Base-by-base conservation (phyloP, 2,888 invertebrate genomes). In the Platerodrilus igneus region DNA sequence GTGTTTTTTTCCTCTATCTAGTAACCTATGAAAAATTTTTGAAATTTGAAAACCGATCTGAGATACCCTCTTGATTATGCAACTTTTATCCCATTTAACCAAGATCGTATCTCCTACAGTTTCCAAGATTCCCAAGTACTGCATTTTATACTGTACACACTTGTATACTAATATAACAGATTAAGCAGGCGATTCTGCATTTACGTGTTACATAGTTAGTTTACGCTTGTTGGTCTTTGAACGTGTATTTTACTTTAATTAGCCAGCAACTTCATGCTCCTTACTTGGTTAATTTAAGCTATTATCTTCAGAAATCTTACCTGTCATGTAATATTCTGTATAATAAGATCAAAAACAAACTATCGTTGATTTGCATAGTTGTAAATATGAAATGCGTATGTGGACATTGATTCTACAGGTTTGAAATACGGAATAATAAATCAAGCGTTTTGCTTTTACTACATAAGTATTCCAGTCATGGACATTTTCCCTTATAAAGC, bases 401-500 rank as follows among this genome's bases (percentile, higher is more conserved):
- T 59, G 51, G 45, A 53, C 50, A 56, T 58, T 50, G 59, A n/a
- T n/a, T n/a, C 58, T 58, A 57, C 58, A 52, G 52, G 53, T 51
- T 53, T 59, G 56, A 58, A 51, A 54, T 54, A 58, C 50, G 51
- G 51, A 41, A 52, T 52, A 51, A 61, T 60, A 60, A 59, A 60
- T 59, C 56, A 58, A 56, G 55, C 59, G 59, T 59, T 59, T 59
- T 57, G 54, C 56, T 58, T 60, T 56, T 51, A 50, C 46, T 56
- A 59, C 59, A n/a, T n/a, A n/a, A n/a, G 58, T 58, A 58, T 56
- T 52, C 58, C 60, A 58, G 56, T 60, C 59, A 60, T 52, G 50
- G 52, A 48, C 51, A 46, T 57, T 52, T 55, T 53, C 17, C 56
- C 55, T 45, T 55, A 58, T 58, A 58, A 43, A 57, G 57, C 36